These are phyloP conservation scores for Argyrosomus regius DNA, from an alignment of 2,797 vertebrate genomes.

Conservation along the genomic window DNA sequence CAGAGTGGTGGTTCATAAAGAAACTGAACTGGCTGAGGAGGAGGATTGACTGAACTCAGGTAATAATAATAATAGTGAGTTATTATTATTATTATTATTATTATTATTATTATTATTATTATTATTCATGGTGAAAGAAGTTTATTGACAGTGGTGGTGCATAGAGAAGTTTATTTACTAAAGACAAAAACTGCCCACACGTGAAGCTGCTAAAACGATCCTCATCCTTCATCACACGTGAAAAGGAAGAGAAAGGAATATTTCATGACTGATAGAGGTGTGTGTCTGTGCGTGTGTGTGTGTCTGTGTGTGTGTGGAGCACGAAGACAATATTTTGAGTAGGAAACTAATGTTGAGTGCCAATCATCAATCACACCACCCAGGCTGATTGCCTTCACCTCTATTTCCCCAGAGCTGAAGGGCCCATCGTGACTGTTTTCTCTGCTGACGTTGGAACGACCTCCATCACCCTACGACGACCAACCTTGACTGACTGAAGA, in stretches of 20 bases:
- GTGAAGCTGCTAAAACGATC: constrained; percentile 19
- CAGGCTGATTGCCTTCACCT: constrained; percentile 32
- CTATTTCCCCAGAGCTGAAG: constrained; percentile 75
- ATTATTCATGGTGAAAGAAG: constrained; percentile 23
- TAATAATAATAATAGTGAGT: constrained; percentile 68
- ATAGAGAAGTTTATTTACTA: not conserved
- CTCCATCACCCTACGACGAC: constrained; percentile 61
- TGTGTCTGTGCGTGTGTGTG: not conserved
- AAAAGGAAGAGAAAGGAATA: not conserved
- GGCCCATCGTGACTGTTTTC: constrained; percentile 58
- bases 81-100: constrained; percentile 52
- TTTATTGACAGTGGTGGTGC: not conserved
- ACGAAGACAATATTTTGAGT: constrained; percentile 12
- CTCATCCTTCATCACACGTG: not conserved
- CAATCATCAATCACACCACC: not conserved
- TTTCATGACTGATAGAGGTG: constrained; percentile 12
- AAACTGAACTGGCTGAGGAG: constrained; percentile 96
- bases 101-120: constrained; percentile 56
- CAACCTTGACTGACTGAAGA: constrained; percentile 59
- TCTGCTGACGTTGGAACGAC: constrained; percentile 42
- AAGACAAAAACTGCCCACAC: not conserved
- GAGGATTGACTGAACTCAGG: constrained; percentile 85
- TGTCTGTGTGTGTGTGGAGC: not conserved
- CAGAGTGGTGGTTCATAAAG: constrained; percentile 98
- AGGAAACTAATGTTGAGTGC: constrained; percentile 2